Evolutionary conservation across 2,888 invertebrate genomes (phyloP), one percentile per base, ranked within the genome.

Genomic region (Cryptocheilus praepositus): DNA sequence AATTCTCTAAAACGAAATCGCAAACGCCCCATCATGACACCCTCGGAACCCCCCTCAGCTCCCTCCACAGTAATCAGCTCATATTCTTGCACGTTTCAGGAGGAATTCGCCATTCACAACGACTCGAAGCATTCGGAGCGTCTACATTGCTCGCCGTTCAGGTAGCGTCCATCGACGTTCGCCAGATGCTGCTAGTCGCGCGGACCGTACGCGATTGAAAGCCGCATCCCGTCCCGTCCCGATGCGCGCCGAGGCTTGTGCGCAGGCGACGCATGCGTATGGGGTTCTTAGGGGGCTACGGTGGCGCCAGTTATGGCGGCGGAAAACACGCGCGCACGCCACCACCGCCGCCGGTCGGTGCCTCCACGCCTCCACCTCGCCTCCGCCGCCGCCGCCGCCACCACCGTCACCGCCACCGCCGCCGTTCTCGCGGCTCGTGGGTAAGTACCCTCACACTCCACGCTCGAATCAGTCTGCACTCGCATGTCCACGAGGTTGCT

Each of bases 401-500:
- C 69, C 71, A 51, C 73, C 71, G 64, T 79, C 76, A 71, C 77
- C 81, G 61, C 79, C 77, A 67, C 79, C 81, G 67, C 76, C 77
- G 67, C 73, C 77, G 77, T 67, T 70, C 82, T 81, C 83, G 80
- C 79, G 81, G 81, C 81, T 82, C 85, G 84, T 83, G 86, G 88
- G 88, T 88, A 88, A 88, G 88, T 88, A 87, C 83, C 85, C 85
- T 85, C 86, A 85, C 84, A 79, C 79, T 77, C 62, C 80, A 81
- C 75, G 80, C 82, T 80, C 82, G 83, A 84, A 85, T 88, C 88
- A 88, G 88, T 87, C 86, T 86, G 88, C 87, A 88, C 85, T 86
- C 87, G 88, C 87, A 86, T 88, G 88, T 84, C 85, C 86, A 86
- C 87, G 88, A 87, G 88, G 84, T 83, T 85, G 83, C 82, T 85